Evolutionary conservation across 2,888 invertebrate genomes (phyloP), one percentile per base, ranked within the genome.

Genomic region (Neoitamus cyanurus): DNA sequence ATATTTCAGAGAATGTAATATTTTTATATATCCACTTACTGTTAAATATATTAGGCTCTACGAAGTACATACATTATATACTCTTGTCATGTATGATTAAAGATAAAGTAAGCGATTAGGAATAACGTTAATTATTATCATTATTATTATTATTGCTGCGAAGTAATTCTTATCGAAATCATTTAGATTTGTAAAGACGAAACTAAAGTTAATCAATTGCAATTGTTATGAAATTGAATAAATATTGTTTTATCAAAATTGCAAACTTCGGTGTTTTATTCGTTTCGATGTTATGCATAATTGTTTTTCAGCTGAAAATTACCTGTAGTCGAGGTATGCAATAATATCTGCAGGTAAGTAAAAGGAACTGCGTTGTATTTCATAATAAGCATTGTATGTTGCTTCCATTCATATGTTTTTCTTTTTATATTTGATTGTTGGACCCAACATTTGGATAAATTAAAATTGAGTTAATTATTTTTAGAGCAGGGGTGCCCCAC

Each of bases 181-280:
- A 28, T 80, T 80, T 69, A 78, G 58, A 31, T 82, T 82, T 82
- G 69, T 69, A 36, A 69, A 34, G 28, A 69, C 82, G 37, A 69
- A 80, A 82, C 37, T 69, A 82, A 68, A 82, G 78, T 48, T 78
- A 58, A 48, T 78, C 69, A 68, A 69, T n/a, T 82, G 69, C 68
- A 82, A 69, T 82, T 82, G 69, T 82, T 82, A 82, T 82, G 69
- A 82, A 82, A 34, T 36, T 82, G 36, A 82, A 82, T 69, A 82
- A 69, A 78, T 58, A 69, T 37, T 82, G 69, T 82, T 82, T 82
- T 82, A 69, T 69, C 69, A 69, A 78, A 78, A 78, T 31, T 48
- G 48, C 78, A 78, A 46, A 48, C 9, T 31, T 58, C 3, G 1
- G 30, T 1, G 9, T 31, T 70, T 70, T 70, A 42, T 42, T 42